Evolutionary conservation across 2,888 invertebrate species (phyloP), one percentile per base, ranked within the genome.

Genomic region (Spilosoma lubricipeda): DNA sequence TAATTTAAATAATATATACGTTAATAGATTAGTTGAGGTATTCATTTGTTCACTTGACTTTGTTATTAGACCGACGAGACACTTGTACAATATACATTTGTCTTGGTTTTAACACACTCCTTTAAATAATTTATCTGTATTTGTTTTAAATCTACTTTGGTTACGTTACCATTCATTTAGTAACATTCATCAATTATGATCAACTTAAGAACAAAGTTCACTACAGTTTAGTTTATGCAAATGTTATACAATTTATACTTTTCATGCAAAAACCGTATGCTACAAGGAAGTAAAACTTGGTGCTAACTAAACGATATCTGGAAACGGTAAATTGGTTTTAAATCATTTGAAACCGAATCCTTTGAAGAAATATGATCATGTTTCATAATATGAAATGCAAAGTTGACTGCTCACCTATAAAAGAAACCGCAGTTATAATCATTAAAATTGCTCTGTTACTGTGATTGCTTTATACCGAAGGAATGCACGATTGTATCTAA

Each of bases 401-500:
- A 52, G 33, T 9, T 33, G 9, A 13, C 27, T 20, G 30, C 42
- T 52, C 69, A 69, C 56, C 20, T 15, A n/a, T 59, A 2, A 9
- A 39, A 18, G 8, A 39, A n/a, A 59, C n/a, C 36, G 27, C 56
- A 36, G 27, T 39, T 7, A 20, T 39, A 59, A 70, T 59, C n/a
- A 70, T 70, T 70, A 4, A 39, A 70, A 70, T 69, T 69, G 36
- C 56, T 33, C 3, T 33, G 33, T 3, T 7, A 69, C 36, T 69
- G 27, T 69, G 69, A 69, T 69, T 69, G 36, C 27, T 52, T 45
- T 45, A 42, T 59, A 30, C 27, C 23, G 0, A 33, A 48, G 23
- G 23, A 67, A 67, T 48, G 8, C 23, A 48, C 13, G 48, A 33
- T 48, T 15, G 30, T 56, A 69, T 69, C n/a, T n/a, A 27, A 8